Base-by-base conservation (phyloP, 2,888 invertebrate genomes). In the Chouioia cunea region DNA sequence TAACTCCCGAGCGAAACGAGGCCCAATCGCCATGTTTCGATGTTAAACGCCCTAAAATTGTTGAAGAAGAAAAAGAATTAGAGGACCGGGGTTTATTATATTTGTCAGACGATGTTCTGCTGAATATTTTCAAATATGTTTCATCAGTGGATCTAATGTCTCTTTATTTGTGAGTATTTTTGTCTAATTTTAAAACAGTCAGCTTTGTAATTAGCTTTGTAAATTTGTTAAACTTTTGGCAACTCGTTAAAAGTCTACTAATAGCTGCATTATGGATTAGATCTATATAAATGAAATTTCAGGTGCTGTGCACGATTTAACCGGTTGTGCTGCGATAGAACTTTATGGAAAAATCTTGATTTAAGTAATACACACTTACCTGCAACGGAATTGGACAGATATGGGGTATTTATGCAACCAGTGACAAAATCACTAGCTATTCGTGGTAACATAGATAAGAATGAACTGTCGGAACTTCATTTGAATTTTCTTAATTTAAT, bases 51-150 rank as follows among this genome's bases (percentile, higher is more conserved):
- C 65, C 73, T 0, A 81, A 75, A 71, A 63, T 76, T n/a, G 69
- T 63, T 59, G 75, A 78, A 27, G 44, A 53, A 52, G 70, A 58
- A 16, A 62, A 56, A 16, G 57, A 62, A 66, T 52, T 60, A 0
- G 53, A 72, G n/a, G 44, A 54, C 46, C 36, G 36, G 36, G 65
- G 56, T n/a, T 82, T 90, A 0, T 78, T 90, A 59, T 87, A 89
- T 62, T 81, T 90, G 6, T 90, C 89, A 0, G 90, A 90, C 76
- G 90, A 90, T 77, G 89, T 90, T 12, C 81, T 90, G 52, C 87
- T 90, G 0, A 85, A 83, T 62, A 88, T 90, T 54, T 80, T 90
- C 65, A 81, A 84, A 57, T 80, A 86, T 76, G 86, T 88, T 53
- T 69, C 82, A 0, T 87, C 89, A 0, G 79, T 83, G 53, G 89